phyloP scores from a whole-genome alignment of 2,113 vertebrate species.

The Gasterosteus aculeatus region DNA sequence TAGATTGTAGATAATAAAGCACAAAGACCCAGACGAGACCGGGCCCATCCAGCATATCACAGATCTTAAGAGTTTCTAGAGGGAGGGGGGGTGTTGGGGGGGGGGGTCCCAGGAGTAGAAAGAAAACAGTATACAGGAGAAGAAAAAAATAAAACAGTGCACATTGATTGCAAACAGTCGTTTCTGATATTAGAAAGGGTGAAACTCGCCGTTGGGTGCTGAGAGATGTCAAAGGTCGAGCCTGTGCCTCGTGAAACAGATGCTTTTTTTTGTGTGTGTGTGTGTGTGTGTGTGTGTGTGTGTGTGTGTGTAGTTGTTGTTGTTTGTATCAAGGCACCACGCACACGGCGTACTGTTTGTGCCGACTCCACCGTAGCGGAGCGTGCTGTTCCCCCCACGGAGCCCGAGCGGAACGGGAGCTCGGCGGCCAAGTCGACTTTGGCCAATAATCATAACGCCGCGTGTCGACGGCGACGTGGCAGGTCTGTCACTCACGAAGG shows the following conservation, averaged over 20 bases:
- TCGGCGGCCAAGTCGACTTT: constrained; percentile 45
- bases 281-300: no score
- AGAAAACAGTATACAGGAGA: constrained; percentile 66
- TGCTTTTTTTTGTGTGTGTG: background rate
- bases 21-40: constrained; percentile 43
- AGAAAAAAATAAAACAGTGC: constrained; percentile 70
- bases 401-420: constrained; percentile 52
- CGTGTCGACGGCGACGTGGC: constrained; percentile 54
- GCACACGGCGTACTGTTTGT: constrained; percentile 14
- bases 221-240: constrained; percentile 69
- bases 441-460: constrained; percentile 43
- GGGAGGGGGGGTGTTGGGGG: constrained; percentile 42
- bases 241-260: constrained; percentile 70
- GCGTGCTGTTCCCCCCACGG: constrained; percentile 38
- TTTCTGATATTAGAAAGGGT: constrained; percentile 59
- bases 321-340: constrained; percentile 27
- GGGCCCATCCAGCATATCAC: constrained; percentile 66
- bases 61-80: constrained; percentile 64
- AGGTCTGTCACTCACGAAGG: constrained; percentile 76
- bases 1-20: constrained; percentile 63
- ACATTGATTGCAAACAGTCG: constrained; percentile 73
- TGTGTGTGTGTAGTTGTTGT: background rate
- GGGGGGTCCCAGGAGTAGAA: constrained; percentile 72
- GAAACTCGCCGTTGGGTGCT: constrained; percentile 54
- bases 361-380: constrained; percentile 6